phyloP scores from a whole-genome alignment of 2,113 vertebrate species.

The Nerophis lumbriciformis region DNA sequence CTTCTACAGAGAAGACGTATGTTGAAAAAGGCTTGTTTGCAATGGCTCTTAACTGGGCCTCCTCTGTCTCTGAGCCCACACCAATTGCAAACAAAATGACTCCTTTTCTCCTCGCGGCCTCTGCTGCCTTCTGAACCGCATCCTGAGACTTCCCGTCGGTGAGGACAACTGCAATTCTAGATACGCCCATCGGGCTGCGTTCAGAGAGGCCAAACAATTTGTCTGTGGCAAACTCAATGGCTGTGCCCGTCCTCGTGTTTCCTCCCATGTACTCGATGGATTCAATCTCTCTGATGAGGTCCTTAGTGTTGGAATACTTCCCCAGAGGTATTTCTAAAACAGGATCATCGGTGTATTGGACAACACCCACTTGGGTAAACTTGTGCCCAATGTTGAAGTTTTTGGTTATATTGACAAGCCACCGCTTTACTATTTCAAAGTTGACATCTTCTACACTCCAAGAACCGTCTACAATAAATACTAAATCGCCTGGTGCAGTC shows the following conservation, averaged over 20 bases:
- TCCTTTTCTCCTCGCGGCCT: conserved; percentile 86
- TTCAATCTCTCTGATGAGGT: conserved; percentile 81
- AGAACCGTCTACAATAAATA: conserved; percentile 95
- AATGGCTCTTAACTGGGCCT: conserved; percentile 83
- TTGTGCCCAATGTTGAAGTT: conserved; percentile 93
- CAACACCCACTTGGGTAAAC: conserved; percentile 92
- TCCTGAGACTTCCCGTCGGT: conserved; percentile 97
- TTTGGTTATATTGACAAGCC: conserved; percentile 92
- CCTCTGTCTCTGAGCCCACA: conserved; percentile 87
- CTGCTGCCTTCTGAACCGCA: conserved; percentile 84
- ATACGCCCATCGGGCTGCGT: conserved; percentile 76
- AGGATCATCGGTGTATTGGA: conserved; percentile 93
- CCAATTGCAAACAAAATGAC: conserved; percentile 94
- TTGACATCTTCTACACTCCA: conserved; percentile 94
- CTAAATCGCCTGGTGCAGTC: conserved; percentile 89
- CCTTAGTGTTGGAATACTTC: conserved; percentile 73
- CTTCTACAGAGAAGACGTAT: conserved; percentile 92
- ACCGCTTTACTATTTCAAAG: conserved; percentile 94
- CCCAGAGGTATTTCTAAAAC: conserved; percentile 89
- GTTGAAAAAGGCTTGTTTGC: conserved; percentile 92
- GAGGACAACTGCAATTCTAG: conserved; percentile 91
- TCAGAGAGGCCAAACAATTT: conserved; percentile 88
- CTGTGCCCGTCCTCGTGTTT: conserved; percentile 90
- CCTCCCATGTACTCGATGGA: conserved; percentile 89
- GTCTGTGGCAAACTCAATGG: conserved; percentile 88